Conservation (phyloP, 2,888 invertebrate species). For the Allacma fusca region DNA sequence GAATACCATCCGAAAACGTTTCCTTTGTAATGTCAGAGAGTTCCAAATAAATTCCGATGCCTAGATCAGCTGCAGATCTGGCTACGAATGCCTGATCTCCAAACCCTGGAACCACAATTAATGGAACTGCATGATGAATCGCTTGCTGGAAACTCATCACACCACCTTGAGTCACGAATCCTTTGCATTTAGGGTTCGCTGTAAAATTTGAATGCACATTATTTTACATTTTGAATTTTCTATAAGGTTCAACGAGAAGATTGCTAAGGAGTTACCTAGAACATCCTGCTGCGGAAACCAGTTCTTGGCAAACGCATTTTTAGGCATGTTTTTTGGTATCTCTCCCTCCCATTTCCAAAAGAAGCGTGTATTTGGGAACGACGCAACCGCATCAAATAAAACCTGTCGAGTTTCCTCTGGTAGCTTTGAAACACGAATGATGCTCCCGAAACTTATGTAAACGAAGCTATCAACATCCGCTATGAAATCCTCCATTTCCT, state of each 20-base stretch:
- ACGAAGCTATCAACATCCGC: neutral
- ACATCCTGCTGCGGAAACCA: constrained; percentile 25
- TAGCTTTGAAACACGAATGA: neutral
- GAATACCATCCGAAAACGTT: constrained; percentile 35
- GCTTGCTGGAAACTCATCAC: constrained; percentile 6
- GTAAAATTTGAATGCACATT: too few relatives aligned
- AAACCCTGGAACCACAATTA: neutral
- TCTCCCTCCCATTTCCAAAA: constrained; percentile 12
- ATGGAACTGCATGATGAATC: neutral
- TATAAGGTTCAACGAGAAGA: too few relatives aligned
- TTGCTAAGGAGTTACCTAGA: neutral
- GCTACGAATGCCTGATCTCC: neutral
- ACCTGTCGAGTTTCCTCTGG: neutral
- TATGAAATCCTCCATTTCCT: constrained; percentile 16
- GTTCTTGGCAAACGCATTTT: neutral
- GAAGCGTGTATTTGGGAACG: neutral
- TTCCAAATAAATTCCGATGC: neutral
- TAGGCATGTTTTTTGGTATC: neutral
- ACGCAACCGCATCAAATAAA: neutral
- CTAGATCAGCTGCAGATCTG: neutral
- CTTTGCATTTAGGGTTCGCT: constrained; percentile 71
- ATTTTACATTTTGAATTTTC: too few relatives aligned
- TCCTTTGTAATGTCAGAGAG: neutral
- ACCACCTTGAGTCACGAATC: neutral
- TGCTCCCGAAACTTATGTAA: constrained; percentile 17